A percentile compares a stretch with the other conserved stretches of the same genome.
Evolutionary conservation across 2,888 invertebrate genomes (phyloP).

Genomic region (Toxonevra muliebris): DNA sequence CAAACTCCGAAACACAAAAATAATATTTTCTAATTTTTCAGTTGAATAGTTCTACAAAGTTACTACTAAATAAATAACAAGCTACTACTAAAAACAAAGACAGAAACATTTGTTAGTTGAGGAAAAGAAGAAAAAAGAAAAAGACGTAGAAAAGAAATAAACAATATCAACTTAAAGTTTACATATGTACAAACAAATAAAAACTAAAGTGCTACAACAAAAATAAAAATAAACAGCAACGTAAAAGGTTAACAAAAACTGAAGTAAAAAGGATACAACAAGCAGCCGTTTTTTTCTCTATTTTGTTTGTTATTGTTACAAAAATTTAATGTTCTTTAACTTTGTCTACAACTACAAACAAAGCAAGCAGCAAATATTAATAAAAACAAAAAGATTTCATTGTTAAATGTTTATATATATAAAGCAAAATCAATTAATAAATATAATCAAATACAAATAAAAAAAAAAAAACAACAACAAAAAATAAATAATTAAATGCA

Average conservation of each 20-base stretch:
- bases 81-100: no score
- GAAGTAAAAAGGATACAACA: constrained; percentile 1
- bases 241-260: background rate
- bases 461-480: constrained; percentile 19
- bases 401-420: constrained; percentile 27
- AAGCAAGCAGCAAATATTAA: no score
- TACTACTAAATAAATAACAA: no score
- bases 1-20: no score
- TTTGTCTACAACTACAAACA: no score
- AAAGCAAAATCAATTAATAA: background rate
- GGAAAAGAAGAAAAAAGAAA: background rate
- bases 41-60: no score
- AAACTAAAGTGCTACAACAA: background rate
- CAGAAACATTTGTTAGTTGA: background rate
- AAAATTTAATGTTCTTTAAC: no score
- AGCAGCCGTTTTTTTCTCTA: no score
- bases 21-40: no score
- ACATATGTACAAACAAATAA: background rate
- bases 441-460: constrained; percentile 1
- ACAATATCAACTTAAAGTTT: background rate
- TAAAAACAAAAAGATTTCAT: background rate
- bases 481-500: constrained; percentile 35
- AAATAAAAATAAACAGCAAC: background rate
- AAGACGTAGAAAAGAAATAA: background rate
- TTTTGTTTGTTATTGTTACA: no score